Evolutionary conservation across 2,888 invertebrate species (phyloP).

Genomic region (Tipula unca): DNA sequence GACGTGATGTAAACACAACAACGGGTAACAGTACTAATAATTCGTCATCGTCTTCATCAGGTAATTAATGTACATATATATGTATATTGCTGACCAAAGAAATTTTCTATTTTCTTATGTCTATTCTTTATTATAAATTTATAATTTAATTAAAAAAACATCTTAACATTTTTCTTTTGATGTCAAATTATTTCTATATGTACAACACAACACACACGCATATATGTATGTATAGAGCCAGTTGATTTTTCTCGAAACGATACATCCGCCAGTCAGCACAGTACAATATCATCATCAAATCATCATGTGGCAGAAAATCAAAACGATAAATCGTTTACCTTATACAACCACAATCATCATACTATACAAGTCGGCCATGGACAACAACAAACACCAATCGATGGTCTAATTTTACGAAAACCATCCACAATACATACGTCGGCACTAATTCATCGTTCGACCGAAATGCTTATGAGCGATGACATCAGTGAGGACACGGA

Average conservation of each 20-base stretch:
- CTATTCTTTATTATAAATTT: background rate
- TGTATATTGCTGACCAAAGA: slow-evolving; percentile 21
- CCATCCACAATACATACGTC: slow-evolving; percentile 22
- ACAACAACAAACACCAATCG: background rate
- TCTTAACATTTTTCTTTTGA: slow-evolving; percentile 15
- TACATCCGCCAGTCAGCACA: background rate
- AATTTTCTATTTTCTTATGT: background rate
- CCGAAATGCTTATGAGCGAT: slow-evolving; percentile 35
- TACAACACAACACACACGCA: too few species aligned
- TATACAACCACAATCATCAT: slow-evolving; percentile 17
- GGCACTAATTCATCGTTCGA: slow-evolving; percentile 21
- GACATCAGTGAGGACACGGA: slow-evolving; percentile 34
- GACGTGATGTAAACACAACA: slow-evolving; percentile 35
- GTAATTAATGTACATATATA: slow-evolving; percentile 29
- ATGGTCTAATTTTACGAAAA: background rate
- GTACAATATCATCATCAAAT: slow-evolving; percentile 22
- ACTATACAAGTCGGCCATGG: background rate
- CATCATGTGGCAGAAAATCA: background rate
- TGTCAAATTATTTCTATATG: slow-evolving; percentile 21
- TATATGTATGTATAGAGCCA: slow-evolving; percentile 35
- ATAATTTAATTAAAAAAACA: slow-evolving; percentile 1
- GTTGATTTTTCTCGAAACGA: slow-evolving; percentile 37
- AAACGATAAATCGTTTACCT: slow-evolving; percentile 18
- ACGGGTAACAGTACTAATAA: background rate
- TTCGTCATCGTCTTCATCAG: slow-evolving; percentile 29